Conservation (phyloP, 2,113 vertebrate species). For the Ursus arctos region DNA sequence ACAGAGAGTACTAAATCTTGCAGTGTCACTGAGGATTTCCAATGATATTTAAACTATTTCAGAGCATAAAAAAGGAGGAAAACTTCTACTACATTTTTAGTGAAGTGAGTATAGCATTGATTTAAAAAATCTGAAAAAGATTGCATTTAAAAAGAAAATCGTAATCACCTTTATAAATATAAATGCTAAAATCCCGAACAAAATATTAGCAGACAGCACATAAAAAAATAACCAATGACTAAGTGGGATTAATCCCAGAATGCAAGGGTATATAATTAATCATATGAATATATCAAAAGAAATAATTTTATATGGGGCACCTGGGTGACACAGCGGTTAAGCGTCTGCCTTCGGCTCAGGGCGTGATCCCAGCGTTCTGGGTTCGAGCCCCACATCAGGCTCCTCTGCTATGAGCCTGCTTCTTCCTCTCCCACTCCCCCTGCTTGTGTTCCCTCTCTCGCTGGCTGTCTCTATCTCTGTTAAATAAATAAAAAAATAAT, state of each 20-base stretch:
- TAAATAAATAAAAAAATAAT: too few species aligned
- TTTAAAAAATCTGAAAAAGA: background rate
- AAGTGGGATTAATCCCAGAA: background rate
- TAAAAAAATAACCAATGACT: conserved; percentile 1
- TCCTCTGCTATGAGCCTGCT: too few species aligned
- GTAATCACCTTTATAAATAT: background rate
- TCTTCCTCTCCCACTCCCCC: too few species aligned
- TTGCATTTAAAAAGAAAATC: background rate
- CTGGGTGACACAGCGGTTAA: too few species aligned
- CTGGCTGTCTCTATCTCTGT: too few species aligned
- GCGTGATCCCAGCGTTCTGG: too few species aligned
- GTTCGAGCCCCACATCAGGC: too few species aligned
- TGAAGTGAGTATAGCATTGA: background rate
- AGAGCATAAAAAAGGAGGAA: background rate
- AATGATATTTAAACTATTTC: background rate
- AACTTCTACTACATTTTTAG: background rate
- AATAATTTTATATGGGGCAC: too few species aligned
- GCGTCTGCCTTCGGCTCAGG: too few species aligned
- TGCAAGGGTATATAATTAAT: background rate
- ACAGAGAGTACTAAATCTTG: background rate
- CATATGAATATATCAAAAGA: conserved; percentile 9
- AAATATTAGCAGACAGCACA: background rate
- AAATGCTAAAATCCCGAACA: background rate
- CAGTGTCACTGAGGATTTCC: background rate
- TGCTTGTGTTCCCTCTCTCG: too few species aligned